Percentiles rank a stretch among this genome's conserved stretches.
These are phyloP conservation scores for Muscina levida DNA, from an alignment of 2,888 invertebrate genomes.

Conservation along the genomic window DNA sequence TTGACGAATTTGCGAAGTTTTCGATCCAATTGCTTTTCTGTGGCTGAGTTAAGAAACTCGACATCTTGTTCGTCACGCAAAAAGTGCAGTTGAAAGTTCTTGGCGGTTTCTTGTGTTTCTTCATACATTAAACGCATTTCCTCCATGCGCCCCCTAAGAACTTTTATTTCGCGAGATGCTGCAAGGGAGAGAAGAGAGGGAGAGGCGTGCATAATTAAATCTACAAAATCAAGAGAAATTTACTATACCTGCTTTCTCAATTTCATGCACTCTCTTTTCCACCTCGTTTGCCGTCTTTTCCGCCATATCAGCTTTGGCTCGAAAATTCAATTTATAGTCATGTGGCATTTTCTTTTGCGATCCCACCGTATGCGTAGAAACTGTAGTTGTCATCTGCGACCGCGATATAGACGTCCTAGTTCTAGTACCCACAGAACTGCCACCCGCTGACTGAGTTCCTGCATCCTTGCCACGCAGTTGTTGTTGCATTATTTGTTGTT, in stretches of 20 bases:
- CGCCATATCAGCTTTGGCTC: conserved; percentile 76
- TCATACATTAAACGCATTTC: conserved; percentile 80
- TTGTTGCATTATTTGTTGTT: conserved; percentile 6
- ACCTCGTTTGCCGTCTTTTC: conserved; percentile 75
- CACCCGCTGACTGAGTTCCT: not conserved
- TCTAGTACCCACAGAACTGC: conserved; percentile 55
- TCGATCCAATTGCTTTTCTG: conserved; percentile 75
- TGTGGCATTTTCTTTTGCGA: conserved; percentile 60
- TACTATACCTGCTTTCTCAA: conserved; percentile 70
- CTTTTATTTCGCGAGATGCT: conserved; percentile 74
- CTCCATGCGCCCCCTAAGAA: conserved; percentile 80
- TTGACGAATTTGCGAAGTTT: conserved; percentile 80
- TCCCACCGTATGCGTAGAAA: conserved; percentile 33
- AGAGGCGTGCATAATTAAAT: not conserved
- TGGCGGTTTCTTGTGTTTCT: conserved; percentile 80
- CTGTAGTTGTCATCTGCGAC: conserved; percentile 55
- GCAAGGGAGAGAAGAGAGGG: too few species aligned
- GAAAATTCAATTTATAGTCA: conserved; percentile 74
- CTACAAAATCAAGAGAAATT: not conserved
- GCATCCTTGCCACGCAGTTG: conserved; percentile 36
- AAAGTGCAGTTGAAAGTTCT: conserved; percentile 79
- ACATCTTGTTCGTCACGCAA: conserved; percentile 71
- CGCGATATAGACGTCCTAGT: conserved; percentile 68
- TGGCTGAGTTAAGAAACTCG: conserved; percentile 71
- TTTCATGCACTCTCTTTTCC: conserved; percentile 70